A percentile compares a stretch with the other conserved stretches of the same genome.
phyloP scores from a whole-genome alignment of 2,888 invertebrate genomes.

The Trileptium ribeirensis region DNA sequence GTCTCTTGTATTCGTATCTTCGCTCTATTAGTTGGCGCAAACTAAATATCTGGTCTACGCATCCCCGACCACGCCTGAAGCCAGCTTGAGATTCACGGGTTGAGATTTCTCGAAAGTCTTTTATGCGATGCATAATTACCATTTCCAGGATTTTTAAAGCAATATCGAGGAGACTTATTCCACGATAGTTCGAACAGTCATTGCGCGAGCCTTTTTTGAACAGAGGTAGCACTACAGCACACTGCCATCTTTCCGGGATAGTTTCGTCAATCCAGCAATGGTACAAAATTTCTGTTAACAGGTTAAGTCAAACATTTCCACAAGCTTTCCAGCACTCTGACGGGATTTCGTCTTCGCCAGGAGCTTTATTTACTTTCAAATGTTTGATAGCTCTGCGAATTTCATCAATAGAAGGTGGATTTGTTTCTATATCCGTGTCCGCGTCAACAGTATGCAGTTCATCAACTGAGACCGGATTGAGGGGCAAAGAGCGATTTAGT shows the following conservation, averaged over 20 bases:
- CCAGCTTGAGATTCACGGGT: neutral
- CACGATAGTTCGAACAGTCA: neutral
- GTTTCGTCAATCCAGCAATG: neutral
- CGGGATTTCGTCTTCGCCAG: neutral
- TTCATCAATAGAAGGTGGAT: neutral
- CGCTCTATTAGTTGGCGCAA: neutral
- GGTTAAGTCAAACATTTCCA: neutral
- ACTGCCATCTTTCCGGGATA: neutral
- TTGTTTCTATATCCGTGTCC: neutral
- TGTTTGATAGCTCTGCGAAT: neutral
- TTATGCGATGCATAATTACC: neutral
- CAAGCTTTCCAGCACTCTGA: neutral
- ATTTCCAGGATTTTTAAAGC: neutral
- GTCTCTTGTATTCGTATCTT: neutral
- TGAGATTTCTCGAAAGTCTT: neutral
- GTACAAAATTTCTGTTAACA: neutral
- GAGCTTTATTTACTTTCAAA: neutral
- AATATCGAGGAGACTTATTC: neutral
- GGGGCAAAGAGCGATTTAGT: neutral
- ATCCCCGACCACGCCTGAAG: too few relatives aligned
- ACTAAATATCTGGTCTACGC: neutral
- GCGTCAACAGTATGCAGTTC: neutral
- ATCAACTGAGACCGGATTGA: neutral
- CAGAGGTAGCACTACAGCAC: neutral
- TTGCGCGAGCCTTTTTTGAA: neutral